A percentile compares a stretch with the other conserved stretches of the same genome.
Evolutionary conservation across 64 coral and sea anemone genomes (phyloP).

Genomic region (Actinia tenebrosa): DNA sequence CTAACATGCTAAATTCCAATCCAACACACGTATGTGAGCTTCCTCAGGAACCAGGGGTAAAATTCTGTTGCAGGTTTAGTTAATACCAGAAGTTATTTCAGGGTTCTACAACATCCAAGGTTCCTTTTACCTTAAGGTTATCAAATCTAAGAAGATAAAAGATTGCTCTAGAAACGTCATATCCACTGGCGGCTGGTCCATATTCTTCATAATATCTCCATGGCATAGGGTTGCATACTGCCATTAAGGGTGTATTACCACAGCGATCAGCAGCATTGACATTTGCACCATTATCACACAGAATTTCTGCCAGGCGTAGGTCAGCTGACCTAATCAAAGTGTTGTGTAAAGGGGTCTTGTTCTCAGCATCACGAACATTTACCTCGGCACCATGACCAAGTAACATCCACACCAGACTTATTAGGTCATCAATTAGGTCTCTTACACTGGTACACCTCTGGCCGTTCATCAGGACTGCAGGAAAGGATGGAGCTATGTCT

Average conservation of each 20-base stretch:
- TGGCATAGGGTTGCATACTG: slow-evolving; percentile 70
- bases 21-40: too few species aligned
- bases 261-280: slow-evolving; percentile 68
- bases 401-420: slow-evolving; percentile 59
- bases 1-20: too few species aligned
- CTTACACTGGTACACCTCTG: slow-evolving; percentile 19
- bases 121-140: slow-evolving; percentile 46
- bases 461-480: slow-evolving; percentile 42
- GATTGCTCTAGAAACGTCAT: slow-evolving; percentile 54
- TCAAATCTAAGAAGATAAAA: slow-evolving; percentile 69
- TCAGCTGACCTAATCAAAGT: slow-evolving; percentile 66
- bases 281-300: slow-evolving; percentile 84
- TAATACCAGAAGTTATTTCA: neutral
- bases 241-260: slow-evolving; percentile 87
- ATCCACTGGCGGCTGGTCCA: slow-evolving; percentile 52
- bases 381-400: slow-evolving; percentile 78
- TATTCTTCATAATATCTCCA: slow-evolving; percentile 71
- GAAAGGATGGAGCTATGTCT: slow-evolving; percentile 22
- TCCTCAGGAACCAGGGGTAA: too few species aligned
- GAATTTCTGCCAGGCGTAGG: slow-evolving; percentile 62
- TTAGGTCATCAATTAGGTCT: slow-evolving; percentile 69
- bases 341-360: slow-evolving; percentile 76
- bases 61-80: too few species aligned
- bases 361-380: slow-evolving; percentile 65
- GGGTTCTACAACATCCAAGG: neutral